Percentiles rank a stretch among this genome's conserved stretches.
These are phyloP conservation scores for Torymus aiolomorphi DNA, from an alignment of 2,888 invertebrate species.

Conservation along the genomic window DNA sequence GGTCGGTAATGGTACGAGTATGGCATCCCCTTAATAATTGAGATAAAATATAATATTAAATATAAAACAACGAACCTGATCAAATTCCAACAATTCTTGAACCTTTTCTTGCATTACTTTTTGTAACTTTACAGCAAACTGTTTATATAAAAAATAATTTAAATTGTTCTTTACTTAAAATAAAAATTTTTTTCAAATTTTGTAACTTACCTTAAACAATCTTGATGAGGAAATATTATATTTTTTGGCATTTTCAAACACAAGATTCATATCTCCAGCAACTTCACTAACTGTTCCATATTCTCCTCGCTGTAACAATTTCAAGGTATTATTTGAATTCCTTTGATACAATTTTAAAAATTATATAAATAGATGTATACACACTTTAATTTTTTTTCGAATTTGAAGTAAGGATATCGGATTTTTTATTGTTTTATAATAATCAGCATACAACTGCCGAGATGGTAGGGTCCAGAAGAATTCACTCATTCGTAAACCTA, in stretches of 20 bases:
- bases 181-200: no score
- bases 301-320: conserved; percentile 79
- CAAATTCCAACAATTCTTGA: conserved; percentile 83
- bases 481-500: conserved; percentile 90
- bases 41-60: no score
- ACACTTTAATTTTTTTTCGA: conserved; percentile 83
- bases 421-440: conserved; percentile 96
- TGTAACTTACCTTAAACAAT: conserved; percentile 83
- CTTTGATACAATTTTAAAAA: conserved; percentile 15
- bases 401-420: conserved; percentile 97
- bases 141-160: conserved; percentile 30
- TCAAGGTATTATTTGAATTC: neutral
- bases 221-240: conserved; percentile 90
- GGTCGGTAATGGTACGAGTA: no score
- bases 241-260: conserved; percentile 97
- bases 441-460: conserved; percentile 94
- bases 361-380: conserved; percentile 58
- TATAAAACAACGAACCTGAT: conserved; percentile 75
- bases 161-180: neutral
- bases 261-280: conserved; percentile 94
- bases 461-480: conserved; percentile 96
- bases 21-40: no score
- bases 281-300: conserved; percentile 92
- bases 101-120: conserved; percentile 90
- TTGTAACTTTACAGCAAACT: conserved; percentile 90